Evolutionary conservation across 1,140 invertebrate genomes (phyloP).

Genomic region (Carposina sasakii): DNA sequence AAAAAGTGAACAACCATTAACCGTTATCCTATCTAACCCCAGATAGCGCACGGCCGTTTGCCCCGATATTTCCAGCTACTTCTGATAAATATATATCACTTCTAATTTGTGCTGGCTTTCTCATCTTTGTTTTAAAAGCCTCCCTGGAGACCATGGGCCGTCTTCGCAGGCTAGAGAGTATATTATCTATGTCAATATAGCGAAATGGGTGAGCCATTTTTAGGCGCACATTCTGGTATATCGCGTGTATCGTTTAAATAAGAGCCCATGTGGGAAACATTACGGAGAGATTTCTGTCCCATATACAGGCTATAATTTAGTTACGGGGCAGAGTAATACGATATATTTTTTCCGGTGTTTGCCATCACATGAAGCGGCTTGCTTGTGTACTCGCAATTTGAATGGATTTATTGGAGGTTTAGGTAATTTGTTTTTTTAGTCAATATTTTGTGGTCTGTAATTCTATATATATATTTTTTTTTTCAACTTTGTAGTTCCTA

Average conservation of each 20-base stretch:
- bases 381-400: too few species aligned
- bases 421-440: too few species aligned
- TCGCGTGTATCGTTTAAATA: conserved; percentile 49
- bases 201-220: conserved; percentile 47
- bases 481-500: too few species aligned
- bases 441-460: too few species aligned
- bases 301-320: conserved; percentile 31
- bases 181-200: conserved; percentile 62
- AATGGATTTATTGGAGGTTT: too few species aligned
- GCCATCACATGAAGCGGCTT: too few species aligned
- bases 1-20: too few species aligned
- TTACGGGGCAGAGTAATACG: conserved; percentile 12
- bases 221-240: conserved; percentile 56
- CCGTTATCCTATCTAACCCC: too few species aligned
- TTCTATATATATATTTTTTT: too few species aligned
- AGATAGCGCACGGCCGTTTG: too few species aligned
- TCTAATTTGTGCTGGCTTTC: conserved; percentile 47
- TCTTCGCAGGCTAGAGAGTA: conserved; percentile 38
- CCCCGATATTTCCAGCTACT: too few species aligned
- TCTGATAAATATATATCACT: conserved; percentile 45
- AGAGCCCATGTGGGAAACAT: conserved; percentile 49
- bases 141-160: conserved; percentile 30
- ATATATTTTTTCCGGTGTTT: conserved; percentile 5
- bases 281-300: conserved; percentile 46
- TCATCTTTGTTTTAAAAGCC: conserved; percentile 51